Evolutionary conservation across 2,888 invertebrate genomes (phyloP), one percentile per base, ranked within the genome.

Genomic region (Arrhopalites spinosus): DNA sequence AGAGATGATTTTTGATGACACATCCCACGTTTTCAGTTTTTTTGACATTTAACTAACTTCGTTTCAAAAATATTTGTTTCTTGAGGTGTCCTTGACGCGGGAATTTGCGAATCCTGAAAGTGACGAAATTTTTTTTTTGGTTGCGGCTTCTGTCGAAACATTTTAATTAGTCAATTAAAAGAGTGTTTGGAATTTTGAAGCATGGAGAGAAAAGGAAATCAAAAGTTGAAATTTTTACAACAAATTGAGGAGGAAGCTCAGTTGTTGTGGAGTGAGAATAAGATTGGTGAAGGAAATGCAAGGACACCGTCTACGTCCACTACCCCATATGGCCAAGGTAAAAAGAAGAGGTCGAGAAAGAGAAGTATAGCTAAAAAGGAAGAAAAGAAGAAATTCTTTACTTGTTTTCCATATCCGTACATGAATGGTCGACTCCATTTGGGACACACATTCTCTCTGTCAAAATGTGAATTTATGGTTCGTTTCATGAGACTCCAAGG

Each of bases 401-500:
- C 92, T 47, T 96, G 96, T 1, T 99, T 99, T 87, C 99, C 99
- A 0, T 99, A 91, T 87, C 99, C 99, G 0, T 99, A 99, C 85
- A 99, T 99, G 98, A 99, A 99, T 89, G 99, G 99, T 13, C 90
- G 95, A 64, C 89, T 99, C 73, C 99, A 99, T 89, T 88, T 99
- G 81, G 99, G 99, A 0, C 99, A 99, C 85, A 95, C 96, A 17
- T 99, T 99, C 87, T 94, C 97, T 2, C 85, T 99, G 66, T 95
- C 97, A 11, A 99, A 99, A 88, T 96, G 96, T 85, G 99, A 99
- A 88, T 81, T 80, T 56, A 78, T 76, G 67, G 75, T 74, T 74
- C 91, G 98, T 66, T 98, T 93, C 86, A 90, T 98, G 80, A 90
- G 97, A n/a, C 86, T 98, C 70, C 91, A 93, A 86, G 98, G 99